These are phyloP conservation scores for Rhingia rostrata DNA, from an alignment of 2,888 invertebrate species.

Conservation along the genomic window DNA sequence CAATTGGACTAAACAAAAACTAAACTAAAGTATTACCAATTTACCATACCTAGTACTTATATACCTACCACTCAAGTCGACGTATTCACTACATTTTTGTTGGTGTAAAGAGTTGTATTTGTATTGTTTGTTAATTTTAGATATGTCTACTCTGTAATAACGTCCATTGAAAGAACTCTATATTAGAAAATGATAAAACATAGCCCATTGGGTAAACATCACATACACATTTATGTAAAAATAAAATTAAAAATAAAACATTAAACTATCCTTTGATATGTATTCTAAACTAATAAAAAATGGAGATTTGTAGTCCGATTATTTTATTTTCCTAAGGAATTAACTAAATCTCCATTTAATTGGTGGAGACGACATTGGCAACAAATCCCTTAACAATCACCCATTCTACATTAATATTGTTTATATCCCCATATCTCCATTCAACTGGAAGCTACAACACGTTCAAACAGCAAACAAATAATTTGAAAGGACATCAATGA, in stretches of 20 bases:
- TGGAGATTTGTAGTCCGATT: constrained; percentile 1
- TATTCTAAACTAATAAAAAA: constrained; percentile 39
- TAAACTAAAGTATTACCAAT: neutral
- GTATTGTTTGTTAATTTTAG: constrained; percentile 13
- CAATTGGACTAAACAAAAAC: neutral
- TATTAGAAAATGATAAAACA: neutral
- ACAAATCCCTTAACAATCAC: constrained; percentile 44
- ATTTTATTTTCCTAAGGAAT: neutral
- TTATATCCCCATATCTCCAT: constrained; percentile 1
- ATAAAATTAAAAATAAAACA: constrained; percentile 1
- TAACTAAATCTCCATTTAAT: neutral
- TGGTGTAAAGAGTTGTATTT: neutral
- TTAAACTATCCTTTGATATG: constrained; percentile 47
- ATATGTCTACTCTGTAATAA: constrained; percentile 43
- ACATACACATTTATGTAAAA: constrained; percentile 29
- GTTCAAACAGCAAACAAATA: constrained; percentile 55
- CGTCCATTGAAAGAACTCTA: constrained; percentile 5
- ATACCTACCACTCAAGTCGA: constrained; percentile 17
- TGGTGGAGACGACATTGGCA: neutral
- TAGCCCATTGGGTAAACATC: constrained; percentile 23
- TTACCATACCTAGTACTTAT: constrained; percentile 7
- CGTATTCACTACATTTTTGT: constrained; percentile 37
- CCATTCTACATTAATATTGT: constrained; percentile 28
- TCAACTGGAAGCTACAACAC: constrained; percentile 53
- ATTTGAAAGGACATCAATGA: constrained; percentile 56